These are phyloP conservation scores for Stictonetta naevosa DNA, from an alignment of 2,113 vertebrate genomes.

Conservation along the genomic window DNA sequence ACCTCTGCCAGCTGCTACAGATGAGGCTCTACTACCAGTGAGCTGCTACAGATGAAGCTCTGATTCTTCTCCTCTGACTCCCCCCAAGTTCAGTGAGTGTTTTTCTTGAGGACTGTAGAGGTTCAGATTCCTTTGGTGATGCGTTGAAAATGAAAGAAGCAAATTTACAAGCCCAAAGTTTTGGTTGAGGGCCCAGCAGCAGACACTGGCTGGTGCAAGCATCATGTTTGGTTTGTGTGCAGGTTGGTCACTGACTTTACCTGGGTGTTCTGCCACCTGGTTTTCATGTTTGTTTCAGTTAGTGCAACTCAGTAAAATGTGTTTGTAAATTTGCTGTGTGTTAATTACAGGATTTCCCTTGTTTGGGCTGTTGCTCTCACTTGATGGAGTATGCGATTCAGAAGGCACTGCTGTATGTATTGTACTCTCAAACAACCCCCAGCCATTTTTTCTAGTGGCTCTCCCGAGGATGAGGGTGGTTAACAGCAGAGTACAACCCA, in stretches of 20 bases:
- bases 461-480: not conserved
- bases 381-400: not conserved
- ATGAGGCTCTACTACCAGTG: not conserved
- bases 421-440: not conserved
- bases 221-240: not conserved
- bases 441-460: not conserved
- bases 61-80: not conserved
- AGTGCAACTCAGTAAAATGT: not conserved
- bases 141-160: not conserved
- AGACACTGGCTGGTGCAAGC: not conserved
- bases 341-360: not conserved
- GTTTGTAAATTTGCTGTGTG: not conserved
- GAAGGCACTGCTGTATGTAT: not conserved
- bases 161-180: not conserved
- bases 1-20: not conserved
- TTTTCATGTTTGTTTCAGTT: not conserved
- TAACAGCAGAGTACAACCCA: not conserved
- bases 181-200: not conserved
- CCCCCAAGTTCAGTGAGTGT: not conserved
- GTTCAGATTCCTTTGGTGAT: not conserved
- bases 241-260: not conserved
- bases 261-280: not conserved
- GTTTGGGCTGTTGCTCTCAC: not conserved
- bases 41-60: not conserved
- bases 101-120: not conserved